Evolutionary conservation across 2,888 invertebrate genomes (phyloP), one percentile per base, ranked within the genome.

Genomic region (Tenthredo notha): DNA sequence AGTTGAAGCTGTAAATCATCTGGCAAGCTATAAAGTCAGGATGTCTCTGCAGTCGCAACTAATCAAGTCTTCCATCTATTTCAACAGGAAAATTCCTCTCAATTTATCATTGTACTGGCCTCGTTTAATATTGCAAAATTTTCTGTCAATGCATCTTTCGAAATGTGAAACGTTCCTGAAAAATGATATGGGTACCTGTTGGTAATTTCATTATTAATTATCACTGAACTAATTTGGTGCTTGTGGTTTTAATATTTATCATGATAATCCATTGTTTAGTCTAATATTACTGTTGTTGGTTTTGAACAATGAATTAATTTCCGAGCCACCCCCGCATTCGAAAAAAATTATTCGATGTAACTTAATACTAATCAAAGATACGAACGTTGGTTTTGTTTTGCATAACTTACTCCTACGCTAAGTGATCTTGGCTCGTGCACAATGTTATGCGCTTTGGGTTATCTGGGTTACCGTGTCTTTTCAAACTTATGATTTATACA

Each of bases 381-480:
- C 78, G 29, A 7, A 37, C 58, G n/a, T 18, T n/a, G 21, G 58
- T 78, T 78, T 78, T 54, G 33, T 78, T 78, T 78, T 78, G 12
- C 54, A 54, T 78, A 78, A 58, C 58, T 78, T 9, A 54, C 58
- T n/a, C 78, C 78, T 50, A 78, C 78, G 33, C 37, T 58, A 9
- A 54, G 9, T 25, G 25, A 50, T 37, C 50, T 78, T 78, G 78
- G 78, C 78, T 54, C 78, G 78, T 33, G n/a, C n/a, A 25, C 50
- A 37, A n/a, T 78, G 78, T 78, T 78, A 33, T 58, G 78, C 18
- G 25, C 29, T 15, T 54, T 37, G 54, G 54, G 29, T 37, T 78
- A 78, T 58, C 78, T 78, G 78, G 74, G 74, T 75, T 75, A 25
- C 12, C 10, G 70, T 18, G 29, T 70, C 33, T 70, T 70, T 70